Evolutionary conservation across 2,113 vertebrate species (phyloP).

Genomic region (Stomatorhinus ivindoensis): DNA sequence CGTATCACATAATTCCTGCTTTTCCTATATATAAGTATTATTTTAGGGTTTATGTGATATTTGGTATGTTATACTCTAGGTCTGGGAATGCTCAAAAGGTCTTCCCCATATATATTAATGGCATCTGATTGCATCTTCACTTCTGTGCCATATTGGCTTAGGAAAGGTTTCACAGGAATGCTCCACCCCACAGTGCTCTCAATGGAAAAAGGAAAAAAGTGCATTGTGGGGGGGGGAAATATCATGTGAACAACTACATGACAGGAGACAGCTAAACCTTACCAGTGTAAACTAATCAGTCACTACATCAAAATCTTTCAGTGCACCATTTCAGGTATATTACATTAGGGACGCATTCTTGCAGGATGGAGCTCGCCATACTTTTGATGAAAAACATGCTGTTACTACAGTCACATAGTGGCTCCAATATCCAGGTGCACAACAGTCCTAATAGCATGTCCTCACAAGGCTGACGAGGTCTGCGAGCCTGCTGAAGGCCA

Average conservation of each 20-base stretch:
- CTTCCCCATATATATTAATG: neutral
- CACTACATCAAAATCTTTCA: neutral
- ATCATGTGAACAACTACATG: neutral
- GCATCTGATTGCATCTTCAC: neutral
- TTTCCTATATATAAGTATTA: neutral
- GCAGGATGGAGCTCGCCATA: neutral
- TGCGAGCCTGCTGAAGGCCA: neutral
- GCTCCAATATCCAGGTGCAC: neutral
- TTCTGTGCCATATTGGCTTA: neutral
- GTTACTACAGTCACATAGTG: neutral
- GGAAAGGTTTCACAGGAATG: neutral
- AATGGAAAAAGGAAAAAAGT: neutral
- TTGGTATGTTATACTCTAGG: neutral
- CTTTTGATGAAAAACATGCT: neutral
- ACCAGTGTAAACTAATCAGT: neutral
- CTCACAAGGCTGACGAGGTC: neutral
- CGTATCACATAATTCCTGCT: neutral
- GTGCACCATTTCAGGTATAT: neutral
- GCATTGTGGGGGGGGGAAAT: neutral
- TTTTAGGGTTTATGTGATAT: neutral
- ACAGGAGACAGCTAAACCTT: neutral
- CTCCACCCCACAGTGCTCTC: neutral
- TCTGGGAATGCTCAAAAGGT: neutral
- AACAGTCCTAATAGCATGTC: neutral
- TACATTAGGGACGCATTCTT: neutral